Evolutionary conservation across 2,888 invertebrate species (phyloP).

Genomic region (Amphipyra berbera): DNA sequence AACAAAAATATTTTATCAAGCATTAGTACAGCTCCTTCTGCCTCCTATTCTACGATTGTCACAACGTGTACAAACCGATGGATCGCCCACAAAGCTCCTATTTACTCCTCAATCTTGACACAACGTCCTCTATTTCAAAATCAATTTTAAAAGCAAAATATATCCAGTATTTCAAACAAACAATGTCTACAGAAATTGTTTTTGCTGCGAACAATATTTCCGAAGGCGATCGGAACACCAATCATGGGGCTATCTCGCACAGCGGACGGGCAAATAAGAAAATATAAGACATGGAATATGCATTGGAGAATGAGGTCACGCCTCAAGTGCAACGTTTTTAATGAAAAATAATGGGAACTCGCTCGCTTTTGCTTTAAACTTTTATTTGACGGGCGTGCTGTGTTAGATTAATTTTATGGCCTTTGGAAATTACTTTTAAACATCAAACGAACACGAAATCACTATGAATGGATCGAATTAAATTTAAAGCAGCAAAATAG

Average conservation of each 20-base stretch:
- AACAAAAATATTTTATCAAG: too few relatives aligned
- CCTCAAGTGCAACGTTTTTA: conserved; percentile 56
- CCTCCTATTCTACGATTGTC: background rate
- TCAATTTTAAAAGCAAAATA: conserved; percentile 62
- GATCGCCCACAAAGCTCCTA: conserved; percentile 41
- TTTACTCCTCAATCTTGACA: conserved; percentile 58
- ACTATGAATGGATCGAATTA: too few relatives aligned
- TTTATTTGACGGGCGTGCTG: conserved; percentile 55
- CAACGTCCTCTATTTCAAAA: conserved; percentile 58
- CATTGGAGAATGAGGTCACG: conserved; percentile 58
- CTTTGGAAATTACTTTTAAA: conserved; percentile 12
- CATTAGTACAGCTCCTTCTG: too few relatives aligned
- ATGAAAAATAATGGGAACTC: conserved; percentile 61
- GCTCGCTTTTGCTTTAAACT: conserved; percentile 39
- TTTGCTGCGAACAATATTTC: conserved; percentile 58
- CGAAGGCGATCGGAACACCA: conserved; percentile 59
- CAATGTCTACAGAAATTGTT: conserved; percentile 62
- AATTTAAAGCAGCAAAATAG: too few relatives aligned
- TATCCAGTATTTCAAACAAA: conserved; percentile 60
- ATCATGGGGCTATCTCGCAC: conserved; percentile 50
- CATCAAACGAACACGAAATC: background rate
- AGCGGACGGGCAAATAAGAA: conserved; percentile 57
- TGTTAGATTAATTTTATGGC: conserved; percentile 40
- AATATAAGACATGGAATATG: conserved; percentile 62
- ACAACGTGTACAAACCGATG: conserved; percentile 28